These are phyloP conservation scores for Diplolepis rosae DNA, from an alignment of 2,888 invertebrate genomes.

Conservation along the genomic window DNA sequence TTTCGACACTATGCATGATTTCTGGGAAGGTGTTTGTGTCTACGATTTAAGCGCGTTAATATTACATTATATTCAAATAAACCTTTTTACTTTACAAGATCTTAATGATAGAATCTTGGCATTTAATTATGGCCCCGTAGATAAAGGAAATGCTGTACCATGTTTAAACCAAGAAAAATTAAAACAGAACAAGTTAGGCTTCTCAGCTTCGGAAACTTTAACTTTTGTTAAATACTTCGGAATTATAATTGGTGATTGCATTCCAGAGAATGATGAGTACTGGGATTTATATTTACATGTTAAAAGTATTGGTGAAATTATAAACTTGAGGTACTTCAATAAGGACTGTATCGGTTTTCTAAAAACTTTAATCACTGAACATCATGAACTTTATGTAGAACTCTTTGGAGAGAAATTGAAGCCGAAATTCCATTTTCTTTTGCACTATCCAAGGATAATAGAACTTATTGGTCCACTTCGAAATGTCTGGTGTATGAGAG, in stretches of 20 bases:
- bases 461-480: too few species aligned
- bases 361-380: too few species aligned
- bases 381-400: too few species aligned
- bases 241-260: too few species aligned
- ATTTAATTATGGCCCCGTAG: neutral
- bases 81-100: neutral
- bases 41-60: too few species aligned
- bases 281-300: conserved; percentile 5
- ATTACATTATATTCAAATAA: too few species aligned
- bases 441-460: too few species aligned
- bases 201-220: neutral
- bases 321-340: neutral
- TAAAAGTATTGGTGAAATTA: neutral
- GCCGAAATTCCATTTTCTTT: too few species aligned
- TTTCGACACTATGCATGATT: too few species aligned
- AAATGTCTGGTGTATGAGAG: too few species aligned
- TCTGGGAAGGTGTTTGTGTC: too few species aligned
- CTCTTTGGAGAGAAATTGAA: too few species aligned
- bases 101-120: neutral
- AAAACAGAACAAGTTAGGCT: neutral
- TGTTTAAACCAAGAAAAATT: neutral
- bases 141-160: neutral
- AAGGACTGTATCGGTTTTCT: neutral
- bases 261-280: neutral
- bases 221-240: neutral